A percentile compares a stretch with the other conserved stretches of the same genome.
Evolutionary conservation across 2,888 invertebrate species (phyloP).

Genomic region (Sycophila texana): DNA sequence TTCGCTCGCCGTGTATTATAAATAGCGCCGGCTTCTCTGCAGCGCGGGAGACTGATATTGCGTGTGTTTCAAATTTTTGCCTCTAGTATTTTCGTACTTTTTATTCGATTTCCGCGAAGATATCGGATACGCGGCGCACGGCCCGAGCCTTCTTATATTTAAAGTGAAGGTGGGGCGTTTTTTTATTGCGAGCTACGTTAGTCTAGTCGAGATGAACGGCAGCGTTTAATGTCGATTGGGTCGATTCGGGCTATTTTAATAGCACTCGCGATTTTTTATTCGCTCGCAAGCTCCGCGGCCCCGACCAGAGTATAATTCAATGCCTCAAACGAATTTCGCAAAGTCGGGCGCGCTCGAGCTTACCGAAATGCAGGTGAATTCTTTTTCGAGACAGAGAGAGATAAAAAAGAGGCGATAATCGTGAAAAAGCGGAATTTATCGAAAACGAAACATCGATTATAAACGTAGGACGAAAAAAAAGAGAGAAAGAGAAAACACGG

Average conservation of each 20-base stretch:
- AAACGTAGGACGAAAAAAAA: slow-evolving; percentile 27
- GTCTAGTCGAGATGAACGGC: slow-evolving; percentile 34
- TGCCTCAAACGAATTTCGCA: slow-evolving; percentile 27
- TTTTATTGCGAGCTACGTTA: slow-evolving; percentile 32
- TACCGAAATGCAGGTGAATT: slow-evolving; percentile 14
- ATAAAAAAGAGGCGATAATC: slow-evolving; percentile 32
- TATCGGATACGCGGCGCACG: background rate
- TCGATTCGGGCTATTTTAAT: slow-evolving; percentile 15
- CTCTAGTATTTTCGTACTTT: slow-evolving; percentile 46
- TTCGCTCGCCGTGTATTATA: slow-evolving; percentile 33
- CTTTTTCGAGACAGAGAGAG: slow-evolving; percentile 20
- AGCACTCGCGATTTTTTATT: background rate
- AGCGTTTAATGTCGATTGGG: slow-evolving; percentile 43
- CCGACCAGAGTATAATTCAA: background rate
- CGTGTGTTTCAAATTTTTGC: slow-evolving; percentile 10
- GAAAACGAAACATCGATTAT: slow-evolving; percentile 56
- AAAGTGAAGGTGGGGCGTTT: slow-evolving; percentile 8
- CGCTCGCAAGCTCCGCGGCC: background rate
- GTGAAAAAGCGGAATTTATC: slow-evolving; percentile 52
- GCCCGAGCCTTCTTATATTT: slow-evolving; percentile 16
- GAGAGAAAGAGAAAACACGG: background rate
- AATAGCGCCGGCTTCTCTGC: slow-evolving; percentile 45
- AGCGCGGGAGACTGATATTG: background rate
- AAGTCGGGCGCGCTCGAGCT: slow-evolving; percentile 21
- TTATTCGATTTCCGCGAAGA: slow-evolving; percentile 45